phyloP scores from a whole-genome alignment of 2,113 vertebrate genomes.

The Alligator mississippiensis region DNA sequence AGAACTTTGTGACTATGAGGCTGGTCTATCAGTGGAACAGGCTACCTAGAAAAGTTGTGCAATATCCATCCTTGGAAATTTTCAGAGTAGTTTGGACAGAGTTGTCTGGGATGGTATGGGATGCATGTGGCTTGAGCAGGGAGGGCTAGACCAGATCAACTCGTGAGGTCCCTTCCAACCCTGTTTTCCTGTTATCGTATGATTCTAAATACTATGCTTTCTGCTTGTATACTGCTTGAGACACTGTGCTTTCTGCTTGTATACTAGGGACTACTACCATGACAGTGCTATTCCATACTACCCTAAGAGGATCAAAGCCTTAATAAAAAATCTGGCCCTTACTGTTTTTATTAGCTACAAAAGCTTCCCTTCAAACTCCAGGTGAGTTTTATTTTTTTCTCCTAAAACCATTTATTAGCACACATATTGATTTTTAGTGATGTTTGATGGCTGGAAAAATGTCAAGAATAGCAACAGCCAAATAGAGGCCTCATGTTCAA shows the following conservation, averaged over 20 bases:
- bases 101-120: too few species aligned
- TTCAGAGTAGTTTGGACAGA: too few species aligned
- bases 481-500: slow-evolving; percentile 43
- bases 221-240: too few species aligned
- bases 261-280: background rate
- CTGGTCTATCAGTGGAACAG: too few species aligned
- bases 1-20: too few species aligned
- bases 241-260: background rate
- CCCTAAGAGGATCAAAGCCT: background rate
- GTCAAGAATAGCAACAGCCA: slow-evolving; percentile 30
- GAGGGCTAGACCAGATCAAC: too few species aligned
- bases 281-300: background rate
- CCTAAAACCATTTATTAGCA: slow-evolving; percentile 36
- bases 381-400: slow-evolving; percentile 32
- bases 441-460: slow-evolving; percentile 1
- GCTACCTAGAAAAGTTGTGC: too few species aligned
- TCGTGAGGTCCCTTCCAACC: too few species aligned
- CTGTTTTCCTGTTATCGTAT: too few species aligned
- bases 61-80: too few species aligned
- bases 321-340: background rate
- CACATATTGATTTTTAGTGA: slow-evolving; percentile 30
- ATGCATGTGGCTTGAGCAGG: too few species aligned
- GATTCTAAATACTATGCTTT: background rate
- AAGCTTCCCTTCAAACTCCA: background rate
- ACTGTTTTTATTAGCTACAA: background rate